A percentile compares a stretch with the other conserved stretches of the same genome.
These are phyloP conservation scores for Yponomeuta malinellus DNA, from an alignment of 2,888 invertebrate species.

Conservation along the genomic window DNA sequence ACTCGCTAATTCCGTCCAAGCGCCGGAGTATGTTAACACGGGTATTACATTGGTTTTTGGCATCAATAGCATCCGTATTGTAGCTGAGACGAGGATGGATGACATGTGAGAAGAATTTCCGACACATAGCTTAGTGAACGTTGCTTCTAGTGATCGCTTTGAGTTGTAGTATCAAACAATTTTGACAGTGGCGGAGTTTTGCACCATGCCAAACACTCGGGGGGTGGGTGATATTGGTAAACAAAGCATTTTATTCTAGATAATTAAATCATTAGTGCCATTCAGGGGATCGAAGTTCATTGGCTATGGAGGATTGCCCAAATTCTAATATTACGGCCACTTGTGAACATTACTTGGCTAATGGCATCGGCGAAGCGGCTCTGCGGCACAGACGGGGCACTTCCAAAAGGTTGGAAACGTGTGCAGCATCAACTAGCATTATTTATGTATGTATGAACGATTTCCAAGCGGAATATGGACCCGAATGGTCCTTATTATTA, in stretches of 20 bases:
- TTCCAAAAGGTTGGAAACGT: background rate
- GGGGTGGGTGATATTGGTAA: constrained; percentile 30
- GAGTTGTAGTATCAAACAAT: background rate
- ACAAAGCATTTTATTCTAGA: constrained; percentile 31
- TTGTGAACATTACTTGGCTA: constrained; percentile 14
- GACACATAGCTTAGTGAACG: background rate
- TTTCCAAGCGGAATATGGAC: too few species aligned
- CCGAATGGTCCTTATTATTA: too few species aligned
- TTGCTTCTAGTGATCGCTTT: background rate
- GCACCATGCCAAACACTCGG: constrained; percentile 28
- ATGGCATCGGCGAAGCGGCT: background rate
- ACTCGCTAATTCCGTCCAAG: constrained; percentile 20
- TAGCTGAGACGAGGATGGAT: background rate
- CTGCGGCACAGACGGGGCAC: background rate
- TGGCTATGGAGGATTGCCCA: constrained; percentile 50
- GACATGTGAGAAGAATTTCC: background rate
- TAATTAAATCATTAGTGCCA: constrained; percentile 42
- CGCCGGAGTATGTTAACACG: constrained; percentile 22
- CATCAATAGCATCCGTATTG: constrained; percentile 1
- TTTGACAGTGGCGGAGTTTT: background rate
- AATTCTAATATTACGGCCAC: constrained; percentile 32
- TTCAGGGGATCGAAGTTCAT: constrained; percentile 34
- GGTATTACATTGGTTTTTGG: constrained; percentile 28
- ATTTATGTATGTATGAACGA: too few species aligned
- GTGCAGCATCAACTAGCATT: background rate